A percentile compares a stretch with the other conserved stretches of the same genome.
Evolutionary conservation across 2,888 invertebrate genomes (phyloP).

Genomic region (Ormyrus thymus): DNA sequence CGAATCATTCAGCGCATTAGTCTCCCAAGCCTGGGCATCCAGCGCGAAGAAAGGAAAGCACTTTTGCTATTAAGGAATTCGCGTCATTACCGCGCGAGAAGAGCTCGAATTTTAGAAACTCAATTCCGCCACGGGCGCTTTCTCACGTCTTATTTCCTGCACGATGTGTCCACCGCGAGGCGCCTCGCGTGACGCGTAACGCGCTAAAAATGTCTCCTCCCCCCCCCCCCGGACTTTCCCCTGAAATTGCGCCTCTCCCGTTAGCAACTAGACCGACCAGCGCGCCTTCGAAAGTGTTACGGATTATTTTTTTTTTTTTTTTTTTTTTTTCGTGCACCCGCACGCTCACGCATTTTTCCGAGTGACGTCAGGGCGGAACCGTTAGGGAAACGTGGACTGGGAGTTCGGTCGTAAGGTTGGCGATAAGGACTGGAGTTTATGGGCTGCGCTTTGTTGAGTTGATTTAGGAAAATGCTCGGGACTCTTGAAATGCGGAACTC

Average conservation of each 20-base stretch:
- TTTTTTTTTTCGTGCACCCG: neutral
- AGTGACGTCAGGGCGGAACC: conserved; percentile 7
- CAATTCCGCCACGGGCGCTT: conserved; percentile 16
- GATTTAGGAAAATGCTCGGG: no score
- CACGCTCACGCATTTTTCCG: conserved; percentile 1
- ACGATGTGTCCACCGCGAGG: neutral
- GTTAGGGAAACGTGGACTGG: neutral
- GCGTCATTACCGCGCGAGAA: no score
- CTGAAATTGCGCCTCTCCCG: conserved; percentile 41
- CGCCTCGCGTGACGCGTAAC: conserved; percentile 33
- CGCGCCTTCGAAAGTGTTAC: conserved; percentile 47
- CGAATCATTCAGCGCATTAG: no score
- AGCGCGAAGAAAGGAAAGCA: no score
- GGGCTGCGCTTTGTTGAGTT: no score
- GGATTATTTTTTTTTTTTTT: neutral
- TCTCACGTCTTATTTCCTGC: conserved; percentile 36
- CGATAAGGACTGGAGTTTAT: no score
- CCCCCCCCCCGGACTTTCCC: conserved; percentile 34
- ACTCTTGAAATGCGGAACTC: neutral
- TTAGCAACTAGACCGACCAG: conserved; percentile 45
- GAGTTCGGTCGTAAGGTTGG: neutral
- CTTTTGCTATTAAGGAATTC: no score
- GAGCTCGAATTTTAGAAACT: no score
- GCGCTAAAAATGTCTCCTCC: conserved; percentile 34
- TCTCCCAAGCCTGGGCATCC: no score